Evolutionary conservation across 1,140 invertebrate species (phyloP).

Genomic region (Papilio polyxenes): DNA sequence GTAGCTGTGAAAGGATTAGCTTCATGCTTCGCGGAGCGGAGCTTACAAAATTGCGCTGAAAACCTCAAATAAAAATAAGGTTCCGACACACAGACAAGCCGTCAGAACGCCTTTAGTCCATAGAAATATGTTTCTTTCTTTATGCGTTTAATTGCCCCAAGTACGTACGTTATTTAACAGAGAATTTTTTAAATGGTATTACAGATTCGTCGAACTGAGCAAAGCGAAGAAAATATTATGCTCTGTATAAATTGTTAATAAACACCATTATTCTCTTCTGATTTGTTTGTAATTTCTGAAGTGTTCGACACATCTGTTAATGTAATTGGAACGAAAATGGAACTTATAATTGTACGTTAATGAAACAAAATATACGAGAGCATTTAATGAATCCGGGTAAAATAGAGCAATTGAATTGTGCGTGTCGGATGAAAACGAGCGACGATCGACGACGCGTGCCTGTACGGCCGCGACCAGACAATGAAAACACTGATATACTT

Average conservation of each 20-base stretch:
- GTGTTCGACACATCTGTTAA: not conserved
- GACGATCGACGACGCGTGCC: not conserved
- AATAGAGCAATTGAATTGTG: slow-evolving; percentile 1
- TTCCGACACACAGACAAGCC: not conserved
- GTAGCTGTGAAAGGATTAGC: slow-evolving; percentile 8
- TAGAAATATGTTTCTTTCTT: too few relatives aligned
- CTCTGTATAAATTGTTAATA: not conserved
- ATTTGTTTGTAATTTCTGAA: not conserved
- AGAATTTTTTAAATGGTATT: too few relatives aligned
- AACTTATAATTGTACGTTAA: not conserved
- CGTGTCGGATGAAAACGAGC: slow-evolving; percentile 10
- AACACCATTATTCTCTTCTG: too few relatives aligned
- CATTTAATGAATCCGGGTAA: slow-evolving; percentile 12
- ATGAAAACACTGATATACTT: not conserved
- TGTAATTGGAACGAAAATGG: not conserved
- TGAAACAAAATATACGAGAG: not conserved
- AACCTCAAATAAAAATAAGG: not conserved
- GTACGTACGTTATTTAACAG: too few relatives aligned
- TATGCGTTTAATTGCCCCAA: too few relatives aligned
- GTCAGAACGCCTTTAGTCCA: not conserved
- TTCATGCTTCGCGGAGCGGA: not conserved
- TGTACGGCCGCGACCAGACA: not conserved
- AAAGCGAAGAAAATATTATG: not conserved
- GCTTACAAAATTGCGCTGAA: not conserved
- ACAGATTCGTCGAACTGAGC: too few relatives aligned